Conservation (phyloP, 2,888 invertebrate genomes). For the Drosophila mayaguana region DNA sequence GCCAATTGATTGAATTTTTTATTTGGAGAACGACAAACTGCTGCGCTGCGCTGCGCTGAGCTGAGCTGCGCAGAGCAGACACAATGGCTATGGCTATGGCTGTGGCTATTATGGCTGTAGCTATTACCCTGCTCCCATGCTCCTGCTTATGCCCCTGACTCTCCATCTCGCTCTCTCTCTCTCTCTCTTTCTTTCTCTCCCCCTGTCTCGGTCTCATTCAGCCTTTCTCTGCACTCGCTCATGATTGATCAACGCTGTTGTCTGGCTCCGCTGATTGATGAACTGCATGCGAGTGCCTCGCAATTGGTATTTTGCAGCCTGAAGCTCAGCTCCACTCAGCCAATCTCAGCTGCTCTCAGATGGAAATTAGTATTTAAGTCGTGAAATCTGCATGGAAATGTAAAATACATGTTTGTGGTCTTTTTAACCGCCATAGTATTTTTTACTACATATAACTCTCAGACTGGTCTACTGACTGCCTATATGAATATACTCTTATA, state of each 20-base stretch:
- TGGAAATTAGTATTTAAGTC: not conserved
- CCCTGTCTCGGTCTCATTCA: slow-evolving; percentile 4
- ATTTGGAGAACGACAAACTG: slow-evolving; percentile 46
- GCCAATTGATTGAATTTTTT: slow-evolving; percentile 73
- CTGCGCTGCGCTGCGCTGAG: not conserved
- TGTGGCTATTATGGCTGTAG: slow-evolving; percentile 5
- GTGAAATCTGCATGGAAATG: not conserved
- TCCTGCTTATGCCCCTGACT: not conserved
- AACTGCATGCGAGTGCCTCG: slow-evolving; percentile 22
- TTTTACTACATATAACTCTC: not conserved
- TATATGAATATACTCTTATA: too few relatives aligned
- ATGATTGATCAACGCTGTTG: slow-evolving; percentile 54
- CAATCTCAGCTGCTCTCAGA: not conserved
- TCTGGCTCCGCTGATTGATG: slow-evolving; percentile 52
- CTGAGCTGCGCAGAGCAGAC: not conserved
- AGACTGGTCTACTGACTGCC: not conserved
- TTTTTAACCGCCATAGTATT: not conserved
- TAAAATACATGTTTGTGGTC: not conserved
- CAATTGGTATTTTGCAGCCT: not conserved
- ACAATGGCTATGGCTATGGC: not conserved
- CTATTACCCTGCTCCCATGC: not conserved
- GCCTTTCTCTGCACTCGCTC: slow-evolving; percentile 25
- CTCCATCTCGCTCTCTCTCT: not conserved
- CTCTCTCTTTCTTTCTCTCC: not conserved
- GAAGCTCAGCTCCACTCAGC: not conserved